phyloP scores from a whole-genome alignment of 2,888 invertebrate genomes.

The Parasteatoda lunata region DNA sequence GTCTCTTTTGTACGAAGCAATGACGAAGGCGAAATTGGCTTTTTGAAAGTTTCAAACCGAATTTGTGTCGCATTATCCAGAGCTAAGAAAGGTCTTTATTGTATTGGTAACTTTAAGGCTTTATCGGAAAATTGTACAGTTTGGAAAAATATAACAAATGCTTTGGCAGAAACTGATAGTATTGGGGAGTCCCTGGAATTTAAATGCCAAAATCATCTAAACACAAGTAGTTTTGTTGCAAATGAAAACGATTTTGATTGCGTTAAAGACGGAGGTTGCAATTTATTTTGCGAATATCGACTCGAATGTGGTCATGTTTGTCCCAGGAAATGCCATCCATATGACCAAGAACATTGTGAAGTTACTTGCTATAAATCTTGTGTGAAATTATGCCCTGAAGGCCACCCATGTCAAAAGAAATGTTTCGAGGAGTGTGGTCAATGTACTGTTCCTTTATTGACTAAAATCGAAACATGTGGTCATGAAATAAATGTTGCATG shows the following conservation, averaged over 20 bases:
- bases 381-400: slow-evolving; percentile 20
- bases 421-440: slow-evolving; percentile 50
- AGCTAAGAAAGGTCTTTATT: slow-evolving; percentile 68
- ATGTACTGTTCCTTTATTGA: slow-evolving; percentile 20
- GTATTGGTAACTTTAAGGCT: slow-evolving; percentile 68
- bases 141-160: slow-evolving; percentile 52
- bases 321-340: slow-evolving; percentile 69
- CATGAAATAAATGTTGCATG: slow-evolving; percentile 65
- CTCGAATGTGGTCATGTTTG: slow-evolving; percentile 75
- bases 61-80: slow-evolving; percentile 71
- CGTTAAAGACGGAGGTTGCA: slow-evolving; percentile 72
- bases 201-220: slow-evolving; percentile 60
- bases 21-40: slow-evolving; percentile 72
- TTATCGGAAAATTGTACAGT: slow-evolving; percentile 42
- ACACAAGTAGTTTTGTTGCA: slow-evolving; percentile 10
- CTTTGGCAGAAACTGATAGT: slow-evolving; percentile 16
- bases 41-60: slow-evolving; percentile 72
- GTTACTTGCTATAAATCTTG: slow-evolving; percentile 46
- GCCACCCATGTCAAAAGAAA: slow-evolving; percentile 37
- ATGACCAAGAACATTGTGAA: slow-evolving; percentile 22
- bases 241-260: slow-evolving; percentile 46
- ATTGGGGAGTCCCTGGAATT: slow-evolving; percentile 46
- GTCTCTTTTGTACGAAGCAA: slow-evolving; percentile 72
- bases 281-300: slow-evolving; percentile 72
- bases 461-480: slow-evolving; percentile 56